Evolutionary conservation across 2,888 invertebrate species (phyloP), one percentile per base, ranked within the genome.

Genomic region (Aradus depressus): DNA sequence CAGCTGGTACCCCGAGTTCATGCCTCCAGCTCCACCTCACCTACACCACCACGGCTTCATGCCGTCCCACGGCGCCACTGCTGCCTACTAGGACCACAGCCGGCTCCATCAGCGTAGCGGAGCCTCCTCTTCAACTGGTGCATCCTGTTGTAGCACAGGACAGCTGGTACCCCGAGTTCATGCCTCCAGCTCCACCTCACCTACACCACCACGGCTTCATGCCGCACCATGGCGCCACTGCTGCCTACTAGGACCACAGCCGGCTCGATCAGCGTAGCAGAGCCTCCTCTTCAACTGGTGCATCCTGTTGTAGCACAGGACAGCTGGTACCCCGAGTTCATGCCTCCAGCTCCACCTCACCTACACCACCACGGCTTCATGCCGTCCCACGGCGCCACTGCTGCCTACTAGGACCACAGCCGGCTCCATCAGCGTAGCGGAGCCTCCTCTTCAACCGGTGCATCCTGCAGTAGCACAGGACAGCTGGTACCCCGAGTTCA

Each of bases 171-270:
- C n/a, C n/a, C n/a, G n/a, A n/a, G 8, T 74, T 79, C 48, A 66
- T 67, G 32, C 72, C 73, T 51, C 60, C 70, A 49, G 66, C 68
- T 44, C 73, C 73, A 57, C 71, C 75, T 50, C 79, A 79, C 62
- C 61, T 60, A 47, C 60, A 60, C 47, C 56, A 58, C 38, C 61
- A 55, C 44, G 49, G 49, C 16, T 55, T 52, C 45, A 45, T 59
- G 60, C 65, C 79, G 61, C 72, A 64, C 51, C 65, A n/a, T n/a
- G n/a, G n/a, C n/a, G n/a, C n/a, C n/a, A n/a, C n/a, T n/a, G n/a
- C n/a, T n/a, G n/a, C n/a, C n/a, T n/a, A n/a, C n/a, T n/a, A 84
- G 84, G 51, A 84, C 83, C 2, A 75, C 75, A 55, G 83, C 82
- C 49, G 81, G 80, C 55, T 81, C 81, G 64, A 77, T 82, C 61